phyloP scores from a whole-genome alignment of 2,888 invertebrate species.

The Amphipyra berbera region DNA sequence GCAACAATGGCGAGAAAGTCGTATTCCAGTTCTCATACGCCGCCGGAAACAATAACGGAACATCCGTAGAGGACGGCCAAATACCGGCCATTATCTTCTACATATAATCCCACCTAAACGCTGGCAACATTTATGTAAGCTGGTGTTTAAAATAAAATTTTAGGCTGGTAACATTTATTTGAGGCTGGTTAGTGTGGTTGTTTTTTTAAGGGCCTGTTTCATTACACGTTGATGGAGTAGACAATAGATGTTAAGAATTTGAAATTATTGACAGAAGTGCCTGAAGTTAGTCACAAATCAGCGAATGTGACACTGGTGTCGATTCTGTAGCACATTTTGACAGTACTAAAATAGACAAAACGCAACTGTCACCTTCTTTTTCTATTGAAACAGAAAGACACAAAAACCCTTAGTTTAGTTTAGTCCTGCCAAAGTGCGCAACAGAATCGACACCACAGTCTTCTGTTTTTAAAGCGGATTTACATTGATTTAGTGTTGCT shows the following conservation, averaged over 20 bases:
- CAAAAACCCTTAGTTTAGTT: too few species aligned
- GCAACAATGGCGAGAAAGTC: slow-evolving; percentile 93
- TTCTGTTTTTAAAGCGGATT: too few species aligned
- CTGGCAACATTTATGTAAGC: slow-evolving; percentile 55
- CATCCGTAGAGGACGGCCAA: slow-evolving; percentile 96
- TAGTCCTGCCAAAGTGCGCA: too few species aligned
- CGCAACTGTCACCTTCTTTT: too few species aligned
- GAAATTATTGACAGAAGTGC: background rate
- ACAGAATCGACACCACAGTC: too few species aligned
- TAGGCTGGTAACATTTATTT: slow-evolving; percentile 49
- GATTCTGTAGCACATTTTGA: too few species aligned
- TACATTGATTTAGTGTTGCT: too few species aligned
- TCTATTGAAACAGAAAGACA: too few species aligned
- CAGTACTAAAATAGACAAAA: too few species aligned
- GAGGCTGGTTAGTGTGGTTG: slow-evolving; percentile 29
- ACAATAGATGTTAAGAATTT: background rate
- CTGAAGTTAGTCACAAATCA: background rate
- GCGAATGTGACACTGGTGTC: too few species aligned
- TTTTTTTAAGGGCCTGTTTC: slow-evolving; percentile 16
- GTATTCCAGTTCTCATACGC: slow-evolving; percentile 95
- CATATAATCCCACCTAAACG: slow-evolving; percentile 72
- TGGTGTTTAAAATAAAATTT: slow-evolving; percentile 40
- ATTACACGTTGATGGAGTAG: slow-evolving; percentile 3
- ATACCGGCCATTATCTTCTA: slow-evolving; percentile 97
- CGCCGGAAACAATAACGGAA: slow-evolving; percentile 96